Evolutionary conservation across 2,888 invertebrate genomes (phyloP), one percentile per base, ranked within the genome.

Genomic region (Neuroscelio doddi): DNA sequence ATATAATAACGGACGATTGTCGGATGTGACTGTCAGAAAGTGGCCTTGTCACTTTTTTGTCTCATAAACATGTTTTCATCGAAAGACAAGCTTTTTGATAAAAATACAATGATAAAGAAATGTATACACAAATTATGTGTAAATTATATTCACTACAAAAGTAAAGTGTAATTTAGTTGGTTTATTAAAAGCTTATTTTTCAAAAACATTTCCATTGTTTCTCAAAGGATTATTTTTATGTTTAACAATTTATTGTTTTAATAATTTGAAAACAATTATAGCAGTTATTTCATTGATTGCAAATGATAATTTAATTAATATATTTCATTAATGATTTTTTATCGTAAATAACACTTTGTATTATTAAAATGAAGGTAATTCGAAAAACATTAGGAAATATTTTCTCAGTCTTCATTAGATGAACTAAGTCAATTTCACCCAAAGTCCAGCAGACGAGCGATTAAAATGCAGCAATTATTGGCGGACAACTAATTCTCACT

Each of bases 401-500:
- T 63, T 63, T 63, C 63, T 51, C 62, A 36, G 56, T 46, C 16
- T 46, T 56, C 45, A 29, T 51, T 39, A 41, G 39, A 62, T 45
- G 53, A 61, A 53, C 61, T 61, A 62, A 50, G 62, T 34, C 29
- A 46, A 49, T 47, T 53, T 69, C 62, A 58, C 47, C 47, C 68
- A 71, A 69, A 72, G 73, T 70, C 68, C 72, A 67, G 73, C 44
- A 62, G 57, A 68, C 74, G 73, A 73, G 72, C 76, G 78, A 79
- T 78, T 75, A 76, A 76, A 70, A 72, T 65, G 61, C 59, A 70
- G 77, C 71, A 77, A 79, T 80, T 77, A 78, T 77, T 70, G 72
- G 70, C 68, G 70, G 63, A 69, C 76, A 75, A 78, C 78, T 79
- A 79, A 80, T 78, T 80, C 74, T 79, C 78, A 80, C 76, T 80